Conservation (phyloP, 2,888 invertebrate species). For the Tholera decimalis region DNA sequence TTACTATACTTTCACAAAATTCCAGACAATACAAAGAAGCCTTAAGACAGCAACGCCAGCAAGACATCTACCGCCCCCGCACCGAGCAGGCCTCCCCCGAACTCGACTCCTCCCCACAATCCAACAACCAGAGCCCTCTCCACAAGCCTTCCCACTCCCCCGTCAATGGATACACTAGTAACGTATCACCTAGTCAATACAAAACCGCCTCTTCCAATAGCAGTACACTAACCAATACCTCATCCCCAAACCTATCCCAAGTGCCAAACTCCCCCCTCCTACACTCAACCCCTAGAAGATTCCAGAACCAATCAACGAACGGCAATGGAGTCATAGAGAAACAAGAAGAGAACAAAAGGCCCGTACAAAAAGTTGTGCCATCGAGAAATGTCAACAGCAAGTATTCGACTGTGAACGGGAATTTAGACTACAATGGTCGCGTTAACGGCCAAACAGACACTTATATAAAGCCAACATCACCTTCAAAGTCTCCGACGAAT, state of each 20-base stretch:
- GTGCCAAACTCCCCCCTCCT: constrained; percentile 87
- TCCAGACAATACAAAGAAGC: constrained; percentile 97
- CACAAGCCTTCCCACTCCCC: constrained; percentile 88
- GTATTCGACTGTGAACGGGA: constrained; percentile 89
- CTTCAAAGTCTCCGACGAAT: constrained; percentile 92
- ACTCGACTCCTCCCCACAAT: constrained; percentile 87
- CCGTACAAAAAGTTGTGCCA: constrained; percentile 95
- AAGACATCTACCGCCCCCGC: constrained; percentile 94
- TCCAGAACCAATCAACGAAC: constrained; percentile 74
- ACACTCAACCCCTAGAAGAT: constrained; percentile 89
- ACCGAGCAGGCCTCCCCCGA: constrained; percentile 92
- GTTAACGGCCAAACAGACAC: constrained; percentile 81
- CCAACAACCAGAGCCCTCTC: constrained; percentile 87
- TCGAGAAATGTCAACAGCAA: constrained; percentile 92
- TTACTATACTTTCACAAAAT: constrained; percentile 62
- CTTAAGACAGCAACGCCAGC: constrained; percentile 95
- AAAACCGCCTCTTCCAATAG: constrained; percentile 82
- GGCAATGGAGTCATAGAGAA: constrained; percentile 82
- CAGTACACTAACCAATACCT: constrained; percentile 67
- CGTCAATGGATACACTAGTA: constrained; percentile 91
- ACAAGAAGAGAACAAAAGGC: constrained; percentile 91
- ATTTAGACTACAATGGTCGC: constrained; percentile 78
- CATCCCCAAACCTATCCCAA: constrained; percentile 80
- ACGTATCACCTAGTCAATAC: constrained; percentile 89
- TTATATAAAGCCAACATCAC: constrained; percentile 93